phyloP scores from a whole-genome alignment of 2,797 vertebrate species.

The Sebastes taczanowskii region DNA sequence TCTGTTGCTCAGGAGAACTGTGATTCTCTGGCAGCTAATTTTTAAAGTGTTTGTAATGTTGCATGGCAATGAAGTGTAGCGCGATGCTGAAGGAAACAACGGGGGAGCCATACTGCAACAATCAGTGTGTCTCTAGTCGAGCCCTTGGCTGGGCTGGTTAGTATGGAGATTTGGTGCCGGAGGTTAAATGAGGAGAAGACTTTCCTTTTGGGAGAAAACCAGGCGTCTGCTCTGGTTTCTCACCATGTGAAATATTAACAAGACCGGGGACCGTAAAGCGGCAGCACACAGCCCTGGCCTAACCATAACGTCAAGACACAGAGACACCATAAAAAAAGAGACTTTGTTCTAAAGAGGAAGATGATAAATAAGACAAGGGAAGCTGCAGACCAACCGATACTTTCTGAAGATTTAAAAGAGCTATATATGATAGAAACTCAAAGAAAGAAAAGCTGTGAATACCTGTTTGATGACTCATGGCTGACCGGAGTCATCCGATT shows the following conservation, averaged over 20 bases:
- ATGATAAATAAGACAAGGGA: neutral
- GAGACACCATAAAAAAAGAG: slow-evolving; percentile 25
- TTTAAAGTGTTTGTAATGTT: slow-evolving; percentile 24
- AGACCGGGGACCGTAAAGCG: slow-evolving; percentile 47
- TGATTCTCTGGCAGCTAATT: slow-evolving; percentile 11
- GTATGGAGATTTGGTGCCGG: slow-evolving; percentile 63
- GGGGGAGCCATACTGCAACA: slow-evolving; percentile 25
- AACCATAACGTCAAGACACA: slow-evolving; percentile 22
- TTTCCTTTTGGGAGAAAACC: slow-evolving; percentile 52
- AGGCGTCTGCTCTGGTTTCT: slow-evolving; percentile 55
- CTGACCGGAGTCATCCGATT: neutral
- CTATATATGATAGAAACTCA: neutral
- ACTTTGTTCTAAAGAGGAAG: slow-evolving; percentile 25
- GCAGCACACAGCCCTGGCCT: slow-evolving; percentile 40
- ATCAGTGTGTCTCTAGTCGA: slow-evolving; percentile 26
- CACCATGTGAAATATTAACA: slow-evolving; percentile 77
- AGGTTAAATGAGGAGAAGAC: slow-evolving; percentile 72
- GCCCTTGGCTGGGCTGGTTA: slow-evolving; percentile 54
- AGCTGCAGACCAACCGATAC: neutral
- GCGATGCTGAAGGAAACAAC: slow-evolving; percentile 14
- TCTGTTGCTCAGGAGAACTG: neutral
- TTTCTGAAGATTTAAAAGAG: neutral
- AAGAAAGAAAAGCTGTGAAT: neutral
- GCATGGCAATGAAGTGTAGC: neutral
- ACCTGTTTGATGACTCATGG: neutral